Percentiles rank a stretch among this genome's conserved stretches.
Evolutionary conservation across 2,888 invertebrate genomes (phyloP).

Genomic region (Coelinius sp.): DNA sequence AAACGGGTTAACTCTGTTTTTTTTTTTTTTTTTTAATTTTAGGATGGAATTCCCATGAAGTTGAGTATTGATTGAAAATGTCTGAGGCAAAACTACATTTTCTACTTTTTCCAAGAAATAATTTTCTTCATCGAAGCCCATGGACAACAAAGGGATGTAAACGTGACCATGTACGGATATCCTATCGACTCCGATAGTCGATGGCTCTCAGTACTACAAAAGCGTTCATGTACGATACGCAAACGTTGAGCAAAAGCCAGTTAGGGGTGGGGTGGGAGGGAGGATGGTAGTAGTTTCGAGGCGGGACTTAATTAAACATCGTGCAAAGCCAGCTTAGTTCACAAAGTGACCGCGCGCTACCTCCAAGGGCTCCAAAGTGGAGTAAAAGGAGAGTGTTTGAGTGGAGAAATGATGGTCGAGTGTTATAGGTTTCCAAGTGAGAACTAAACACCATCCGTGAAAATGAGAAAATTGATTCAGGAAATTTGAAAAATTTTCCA

Average conservation of each 20-base stretch:
- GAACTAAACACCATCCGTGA: conserved; percentile 1
- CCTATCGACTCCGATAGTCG: conserved; percentile 13
- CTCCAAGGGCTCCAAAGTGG: conserved; percentile 32
- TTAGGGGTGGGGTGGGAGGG: conserved; percentile 61
- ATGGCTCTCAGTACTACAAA: conserved; percentile 22
- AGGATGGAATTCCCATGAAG: too few relatives aligned
- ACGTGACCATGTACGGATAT: conserved; percentile 21
- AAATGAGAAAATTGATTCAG: not conserved
- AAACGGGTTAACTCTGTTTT: too few relatives aligned
- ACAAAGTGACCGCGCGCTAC: conserved; percentile 69
- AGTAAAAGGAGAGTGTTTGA: conserved; percentile 16
- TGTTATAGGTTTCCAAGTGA: conserved; percentile 11
- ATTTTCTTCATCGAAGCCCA: not conserved
- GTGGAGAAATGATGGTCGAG: conserved; percentile 12
- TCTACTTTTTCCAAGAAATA: not conserved
- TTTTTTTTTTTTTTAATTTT: too few relatives aligned
- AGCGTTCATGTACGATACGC: conserved; percentile 14
- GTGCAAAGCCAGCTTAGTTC: conserved; percentile 69
- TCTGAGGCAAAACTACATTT: not conserved
- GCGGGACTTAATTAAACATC: conserved; percentile 71
- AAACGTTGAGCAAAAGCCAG: conserved; percentile 47
- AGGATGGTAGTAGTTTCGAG: conserved; percentile 59
- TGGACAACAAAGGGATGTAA: conserved; percentile 19
- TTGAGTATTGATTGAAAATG: too few relatives aligned
- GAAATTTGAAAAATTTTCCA: not conserved